A percentile compares a stretch with the other conserved stretches of the same genome.
Conservation (phyloP, 2,888 invertebrate genomes). For the Nezara viridula region DNA sequence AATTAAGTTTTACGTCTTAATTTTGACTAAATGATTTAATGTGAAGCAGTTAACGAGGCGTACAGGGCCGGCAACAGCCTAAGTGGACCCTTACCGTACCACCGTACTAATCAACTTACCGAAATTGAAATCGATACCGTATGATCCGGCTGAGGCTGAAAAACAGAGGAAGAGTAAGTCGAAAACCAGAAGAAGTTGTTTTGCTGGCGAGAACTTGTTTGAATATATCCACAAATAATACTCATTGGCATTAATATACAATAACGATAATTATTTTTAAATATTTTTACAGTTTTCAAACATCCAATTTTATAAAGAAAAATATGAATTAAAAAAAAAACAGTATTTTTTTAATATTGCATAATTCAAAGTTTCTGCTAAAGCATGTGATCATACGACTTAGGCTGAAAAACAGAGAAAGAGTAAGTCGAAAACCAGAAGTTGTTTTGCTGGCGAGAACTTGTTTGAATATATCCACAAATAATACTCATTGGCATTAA, state of each 20-base stretch:
- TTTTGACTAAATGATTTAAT: neutral
- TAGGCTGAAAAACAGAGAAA: neutral
- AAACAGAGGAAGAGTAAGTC: neutral
- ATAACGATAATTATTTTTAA: too few species aligned
- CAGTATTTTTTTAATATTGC: too few species aligned
- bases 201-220: neutral
- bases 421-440: neutral
- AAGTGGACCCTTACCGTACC: neutral
- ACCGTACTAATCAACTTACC: conserved; percentile 15
- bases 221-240: neutral
- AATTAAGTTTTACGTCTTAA: neutral
- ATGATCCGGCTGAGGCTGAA: neutral
- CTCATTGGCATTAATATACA: too few species aligned
- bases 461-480: neutral
- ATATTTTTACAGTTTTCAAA: too few species aligned
- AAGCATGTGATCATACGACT: neutral
- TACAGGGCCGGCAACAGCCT: neutral
- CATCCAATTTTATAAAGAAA: too few species aligned
- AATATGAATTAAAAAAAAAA: too few species aligned
- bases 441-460: neutral
- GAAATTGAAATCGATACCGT: neutral
- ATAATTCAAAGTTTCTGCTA: too few species aligned
- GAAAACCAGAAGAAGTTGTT: neutral
- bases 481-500: too few species aligned
- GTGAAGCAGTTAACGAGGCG: neutral